A percentile compares a stretch with the other conserved stretches of the same genome.
Evolutionary conservation across 2,888 invertebrate genomes (phyloP).

Genomic region (Epinotia nisella): DNA sequence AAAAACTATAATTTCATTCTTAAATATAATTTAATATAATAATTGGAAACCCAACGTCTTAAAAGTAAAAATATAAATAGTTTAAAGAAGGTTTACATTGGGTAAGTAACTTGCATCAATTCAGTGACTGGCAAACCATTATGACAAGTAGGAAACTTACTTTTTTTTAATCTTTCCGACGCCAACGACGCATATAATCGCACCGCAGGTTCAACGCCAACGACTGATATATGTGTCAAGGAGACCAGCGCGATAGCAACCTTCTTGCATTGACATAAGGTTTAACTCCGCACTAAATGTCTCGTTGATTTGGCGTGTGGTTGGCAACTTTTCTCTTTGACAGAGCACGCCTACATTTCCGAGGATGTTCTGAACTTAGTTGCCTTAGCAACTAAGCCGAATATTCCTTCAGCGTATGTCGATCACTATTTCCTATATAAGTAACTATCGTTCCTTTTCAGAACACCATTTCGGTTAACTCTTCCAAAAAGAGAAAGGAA

Average conservation of each 20-base stretch:
- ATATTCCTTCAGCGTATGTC: neutral
- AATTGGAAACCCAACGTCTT: conserved; percentile 1
- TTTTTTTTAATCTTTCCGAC: too few relatives aligned
- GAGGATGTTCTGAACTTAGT: conserved; percentile 12
- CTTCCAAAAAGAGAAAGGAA: conserved; percentile 27
- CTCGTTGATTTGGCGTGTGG: too few relatives aligned
- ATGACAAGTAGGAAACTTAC: neutral
- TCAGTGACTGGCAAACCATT: neutral
- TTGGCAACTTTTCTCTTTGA: neutral
- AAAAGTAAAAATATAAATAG: neutral
- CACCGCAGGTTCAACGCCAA: too few relatives aligned
- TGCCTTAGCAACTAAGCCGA: conserved; percentile 8
- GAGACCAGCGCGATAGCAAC: too few relatives aligned
- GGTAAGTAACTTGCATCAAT: neutral
- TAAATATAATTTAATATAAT: neutral
- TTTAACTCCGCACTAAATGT: too few relatives aligned
- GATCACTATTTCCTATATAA: neutral
- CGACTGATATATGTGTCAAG: too few relatives aligned
- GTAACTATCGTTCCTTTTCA: conserved; percentile 5
- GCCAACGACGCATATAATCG: too few relatives aligned
- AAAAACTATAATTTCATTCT: conserved; percentile 26
- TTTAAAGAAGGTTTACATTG: conserved; percentile 2
- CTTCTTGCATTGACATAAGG: too few relatives aligned
- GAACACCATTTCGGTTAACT: conserved; percentile 25
- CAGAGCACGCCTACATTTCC: neutral